Conservation (phyloP, 2,888 invertebrate species). For the Argyresthia goedartella region DNA sequence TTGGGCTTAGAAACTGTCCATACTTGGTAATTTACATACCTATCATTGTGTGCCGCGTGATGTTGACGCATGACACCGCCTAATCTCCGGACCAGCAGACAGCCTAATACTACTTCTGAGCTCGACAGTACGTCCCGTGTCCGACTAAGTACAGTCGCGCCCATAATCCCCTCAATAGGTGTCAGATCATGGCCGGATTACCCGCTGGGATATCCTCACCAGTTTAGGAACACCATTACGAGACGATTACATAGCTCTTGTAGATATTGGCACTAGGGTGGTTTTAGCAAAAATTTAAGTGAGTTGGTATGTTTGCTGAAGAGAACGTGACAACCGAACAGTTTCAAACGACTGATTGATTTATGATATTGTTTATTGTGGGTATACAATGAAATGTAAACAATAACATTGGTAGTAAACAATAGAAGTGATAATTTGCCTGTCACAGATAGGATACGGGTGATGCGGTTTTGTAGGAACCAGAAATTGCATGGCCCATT, state of each 20-base stretch:
- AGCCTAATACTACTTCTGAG: constrained; percentile 1
- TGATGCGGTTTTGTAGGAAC: not conserved
- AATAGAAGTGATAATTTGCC: constrained; percentile 5
- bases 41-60: no score
- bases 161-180: constrained; percentile 51
- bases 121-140: not conserved
- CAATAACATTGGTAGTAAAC: constrained; percentile 32
- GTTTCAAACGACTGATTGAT: constrained; percentile 45
- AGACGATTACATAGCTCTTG: no score
- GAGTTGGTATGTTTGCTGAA: not conserved
- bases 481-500: not conserved
- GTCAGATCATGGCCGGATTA: constrained; percentile 54
- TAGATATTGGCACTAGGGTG: no score
- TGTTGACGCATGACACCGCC: no score
- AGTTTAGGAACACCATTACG: no score
- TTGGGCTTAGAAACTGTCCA: no score
- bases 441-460: not conserved
- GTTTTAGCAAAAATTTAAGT: not conserved
- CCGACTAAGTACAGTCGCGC: constrained; percentile 2
- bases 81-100: no score
- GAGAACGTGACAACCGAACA: not conserved
- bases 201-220: constrained; percentile 3
- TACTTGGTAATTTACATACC: no score
- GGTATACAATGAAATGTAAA: constrained; percentile 36
- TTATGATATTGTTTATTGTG: constrained; percentile 44